phyloP scores from a whole-genome alignment of 1,140 invertebrate genomes.

The Orussus abietinus region DNA sequence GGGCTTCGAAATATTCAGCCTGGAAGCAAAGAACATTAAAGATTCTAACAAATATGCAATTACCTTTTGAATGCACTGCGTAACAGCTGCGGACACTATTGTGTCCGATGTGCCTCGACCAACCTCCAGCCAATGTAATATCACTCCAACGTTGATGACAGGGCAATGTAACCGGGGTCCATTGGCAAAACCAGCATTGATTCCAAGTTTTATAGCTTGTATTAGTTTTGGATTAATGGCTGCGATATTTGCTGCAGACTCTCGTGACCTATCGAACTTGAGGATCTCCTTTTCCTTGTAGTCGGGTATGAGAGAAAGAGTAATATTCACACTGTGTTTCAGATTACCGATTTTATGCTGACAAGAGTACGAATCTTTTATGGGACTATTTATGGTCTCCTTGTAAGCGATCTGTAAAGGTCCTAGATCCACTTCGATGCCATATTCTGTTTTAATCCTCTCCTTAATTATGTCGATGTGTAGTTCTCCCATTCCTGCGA shows the following conservation, averaged over 20 bases:
- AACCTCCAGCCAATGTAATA: conserved; percentile 72
- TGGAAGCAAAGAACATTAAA: background rate
- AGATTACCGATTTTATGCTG: conserved; percentile 66
- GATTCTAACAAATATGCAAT: no score
- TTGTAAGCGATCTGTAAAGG: conserved; percentile 91
- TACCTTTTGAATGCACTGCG: conserved; percentile 76
- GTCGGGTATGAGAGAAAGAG: conserved; percentile 57
- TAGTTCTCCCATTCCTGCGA: conserved; percentile 93
- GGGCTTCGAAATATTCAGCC: no score
- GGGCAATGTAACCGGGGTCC: conserved; percentile 73
- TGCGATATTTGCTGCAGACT: conserved; percentile 62
- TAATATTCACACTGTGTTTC: conserved; percentile 58
- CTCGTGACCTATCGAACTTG: conserved; percentile 62
- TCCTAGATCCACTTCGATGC: conserved; percentile 89
- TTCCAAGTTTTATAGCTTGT: conserved; percentile 60
- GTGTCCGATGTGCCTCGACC: conserved; percentile 70
- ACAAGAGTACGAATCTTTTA: conserved; percentile 55
- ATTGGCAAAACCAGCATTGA: conserved; percentile 60
- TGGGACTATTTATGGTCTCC: conserved; percentile 63
- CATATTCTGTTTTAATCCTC: conserved; percentile 81
- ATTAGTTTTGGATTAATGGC: conserved; percentile 59
- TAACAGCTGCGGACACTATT: conserved; percentile 71
- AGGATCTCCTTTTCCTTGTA: conserved; percentile 40
- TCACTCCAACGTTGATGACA: conserved; percentile 68
- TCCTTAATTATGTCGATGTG: conserved; percentile 94